A percentile compares a stretch with the other conserved stretches of the same genome.
phyloP scores from a whole-genome alignment of 2,797 vertebrate species.

The Phataginus tetradactyla region DNA sequence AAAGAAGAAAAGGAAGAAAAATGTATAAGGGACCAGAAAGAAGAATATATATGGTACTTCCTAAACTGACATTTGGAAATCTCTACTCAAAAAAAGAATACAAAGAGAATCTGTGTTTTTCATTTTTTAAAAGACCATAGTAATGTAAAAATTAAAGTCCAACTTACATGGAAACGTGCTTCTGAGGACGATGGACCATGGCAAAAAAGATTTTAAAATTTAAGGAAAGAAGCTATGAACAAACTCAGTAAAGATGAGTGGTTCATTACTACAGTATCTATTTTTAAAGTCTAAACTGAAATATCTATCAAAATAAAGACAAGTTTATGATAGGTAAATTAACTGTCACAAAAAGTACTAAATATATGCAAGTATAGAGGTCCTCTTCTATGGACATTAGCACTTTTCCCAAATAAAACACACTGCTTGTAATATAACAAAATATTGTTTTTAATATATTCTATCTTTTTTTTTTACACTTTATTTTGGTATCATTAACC shows the following conservation, averaged over 20 bases:
- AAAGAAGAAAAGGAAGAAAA: background rate
- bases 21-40: background rate
- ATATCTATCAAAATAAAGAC: background rate
- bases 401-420: slow-evolving; percentile 7
- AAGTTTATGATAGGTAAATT: background rate
- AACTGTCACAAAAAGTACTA: background rate
- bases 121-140: background rate
- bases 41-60: background rate
- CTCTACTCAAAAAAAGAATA: slow-evolving; percentile 2
- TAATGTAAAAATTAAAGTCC: background rate
- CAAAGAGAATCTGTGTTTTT: background rate
- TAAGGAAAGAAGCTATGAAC: slow-evolving; percentile 6
- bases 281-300: background rate
- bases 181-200: background rate
- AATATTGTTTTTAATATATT: background rate
- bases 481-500: too few species aligned
- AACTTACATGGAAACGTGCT: background rate
- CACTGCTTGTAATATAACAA: background rate
- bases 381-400: background rate
- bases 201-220: background rate
- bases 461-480: background rate
- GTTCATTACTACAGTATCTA: background rate
- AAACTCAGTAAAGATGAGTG: background rate
- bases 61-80: slow-evolving; percentile 27
- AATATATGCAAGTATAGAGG: background rate